phyloP scores from a whole-genome alignment of 2,888 invertebrate species.

The Drepana falcataria region DNA sequence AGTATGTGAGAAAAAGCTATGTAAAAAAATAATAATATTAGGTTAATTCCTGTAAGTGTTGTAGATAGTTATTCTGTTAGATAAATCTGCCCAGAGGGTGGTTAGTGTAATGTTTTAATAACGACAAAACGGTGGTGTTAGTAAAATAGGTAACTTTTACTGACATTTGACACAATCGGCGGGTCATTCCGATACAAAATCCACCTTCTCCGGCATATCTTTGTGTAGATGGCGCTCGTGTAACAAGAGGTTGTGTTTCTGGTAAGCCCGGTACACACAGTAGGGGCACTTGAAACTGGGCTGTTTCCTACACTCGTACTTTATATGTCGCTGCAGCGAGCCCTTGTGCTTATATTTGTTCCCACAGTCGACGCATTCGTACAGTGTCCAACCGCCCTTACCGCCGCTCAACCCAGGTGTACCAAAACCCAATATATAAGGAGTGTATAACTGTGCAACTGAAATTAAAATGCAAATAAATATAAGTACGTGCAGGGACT shows the following conservation, averaged over 20 bases:
- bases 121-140: constrained; percentile 16
- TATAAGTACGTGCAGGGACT: constrained; percentile 71
- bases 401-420: constrained; percentile 63
- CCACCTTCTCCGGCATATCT: constrained; percentile 76
- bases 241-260: constrained; percentile 80
- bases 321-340: constrained; percentile 86
- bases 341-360: constrained; percentile 91
- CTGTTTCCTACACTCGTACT: constrained; percentile 86
- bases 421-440: constrained; percentile 77
- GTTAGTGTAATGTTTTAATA: constrained; percentile 5
- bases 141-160: constrained; percentile 34
- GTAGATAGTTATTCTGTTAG: too few species aligned
- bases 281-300: constrained; percentile 85
- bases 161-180: constrained; percentile 56
- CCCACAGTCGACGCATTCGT: constrained; percentile 85
- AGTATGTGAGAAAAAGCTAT: too few species aligned
- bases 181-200: constrained; percentile 74
- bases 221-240: constrained; percentile 76
- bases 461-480: constrained; percentile 75
- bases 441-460: constrained; percentile 78
- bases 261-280: constrained; percentile 83
- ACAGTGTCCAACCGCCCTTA: constrained; percentile 71
- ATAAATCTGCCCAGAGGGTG: constrained; percentile 14
- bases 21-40: too few species aligned
- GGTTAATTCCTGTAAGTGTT: too few species aligned